phyloP scores from a whole-genome alignment of 2,888 invertebrate genomes.

The Chironomus riparius region DNA sequence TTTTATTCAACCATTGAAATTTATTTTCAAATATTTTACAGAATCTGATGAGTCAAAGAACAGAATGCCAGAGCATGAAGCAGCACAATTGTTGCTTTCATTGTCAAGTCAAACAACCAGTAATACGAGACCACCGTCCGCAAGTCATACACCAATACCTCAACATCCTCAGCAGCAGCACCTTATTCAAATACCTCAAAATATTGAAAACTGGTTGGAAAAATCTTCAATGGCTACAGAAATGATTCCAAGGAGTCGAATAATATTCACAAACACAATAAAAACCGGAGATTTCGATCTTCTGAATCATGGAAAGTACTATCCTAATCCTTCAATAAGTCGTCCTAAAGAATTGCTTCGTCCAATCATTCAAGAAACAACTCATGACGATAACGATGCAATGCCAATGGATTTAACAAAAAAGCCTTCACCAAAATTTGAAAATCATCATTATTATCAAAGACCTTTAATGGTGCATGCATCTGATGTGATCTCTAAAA shows the following conservation, averaged over 20 bases:
- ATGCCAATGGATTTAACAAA: constrained; percentile 41
- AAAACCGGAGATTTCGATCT: constrained; percentile 35
- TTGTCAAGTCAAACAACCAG: constrained; percentile 51
- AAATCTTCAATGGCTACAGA: constrained; percentile 28
- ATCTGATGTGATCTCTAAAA: constrained; percentile 37
- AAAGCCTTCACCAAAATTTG: constrained; percentile 35
- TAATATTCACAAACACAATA: neutral
- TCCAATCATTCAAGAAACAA: neutral
- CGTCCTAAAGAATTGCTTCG: neutral
- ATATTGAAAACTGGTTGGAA: constrained; percentile 30
- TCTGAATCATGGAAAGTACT: constrained; percentile 41
- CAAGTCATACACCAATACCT: constrained; percentile 44
- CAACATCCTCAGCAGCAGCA: constrained; percentile 38
- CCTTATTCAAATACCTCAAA: constrained; percentile 34
- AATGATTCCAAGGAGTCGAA: neutral
- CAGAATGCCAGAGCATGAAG: constrained; percentile 73
- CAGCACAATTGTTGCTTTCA: constrained; percentile 71
- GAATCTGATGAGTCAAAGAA: constrained; percentile 60
- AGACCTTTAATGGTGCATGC: neutral
- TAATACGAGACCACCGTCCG: constrained; percentile 43
- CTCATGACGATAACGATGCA: constrained; percentile 14
- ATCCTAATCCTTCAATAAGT: constrained; percentile 39
- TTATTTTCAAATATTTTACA: constrained; percentile 33
- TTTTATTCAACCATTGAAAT: neutral
- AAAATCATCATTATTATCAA: constrained; percentile 3